Conservation (phyloP, 2,888 invertebrate species). For the Dynastes hyllus region DNA sequence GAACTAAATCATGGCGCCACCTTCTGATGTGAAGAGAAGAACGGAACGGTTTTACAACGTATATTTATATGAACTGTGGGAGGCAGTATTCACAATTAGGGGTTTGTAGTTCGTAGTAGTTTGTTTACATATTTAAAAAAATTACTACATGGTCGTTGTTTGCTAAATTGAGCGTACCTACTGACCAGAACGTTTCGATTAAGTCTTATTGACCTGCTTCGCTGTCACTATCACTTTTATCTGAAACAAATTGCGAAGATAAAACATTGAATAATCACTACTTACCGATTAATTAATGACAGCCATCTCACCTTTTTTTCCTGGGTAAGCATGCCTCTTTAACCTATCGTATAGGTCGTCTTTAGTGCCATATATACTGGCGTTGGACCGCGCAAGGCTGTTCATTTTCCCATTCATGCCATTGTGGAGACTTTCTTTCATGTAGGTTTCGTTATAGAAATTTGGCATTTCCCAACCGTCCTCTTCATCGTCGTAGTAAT, state of each 20-base stretch:
- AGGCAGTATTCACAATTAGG: constrained; percentile 4
- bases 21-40: background rate
- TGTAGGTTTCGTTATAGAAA: constrained; percentile 96
- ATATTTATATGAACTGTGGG: constrained; percentile 5
- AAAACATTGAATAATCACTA: constrained; percentile 51
- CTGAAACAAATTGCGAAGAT: constrained; percentile 78
- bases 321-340: constrained; percentile 95
- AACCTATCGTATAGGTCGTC: constrained; percentile 96
- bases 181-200: constrained; percentile 40
- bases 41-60: background rate
- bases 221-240: constrained; percentile 96
- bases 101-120: background rate
- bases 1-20: constrained; percentile 2
- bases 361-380: constrained; percentile 95
- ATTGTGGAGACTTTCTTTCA: constrained; percentile 94
- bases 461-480: constrained; percentile 99
- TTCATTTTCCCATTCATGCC: constrained; percentile 88
- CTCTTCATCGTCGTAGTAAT: constrained; percentile 96
- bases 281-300: constrained; percentile 32
- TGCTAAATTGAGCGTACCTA: constrained; percentile 37
- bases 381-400: constrained; percentile 93
- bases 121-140: constrained; percentile 20
- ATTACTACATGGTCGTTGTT: constrained; percentile 26
- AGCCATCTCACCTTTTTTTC: constrained; percentile 87
- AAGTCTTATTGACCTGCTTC: constrained; percentile 83